A percentile compares a stretch with the other conserved stretches of the same genome.
Evolutionary conservation across 2,797 vertebrate species (phyloP).

Genomic region (Halcyon leucocephala): DNA sequence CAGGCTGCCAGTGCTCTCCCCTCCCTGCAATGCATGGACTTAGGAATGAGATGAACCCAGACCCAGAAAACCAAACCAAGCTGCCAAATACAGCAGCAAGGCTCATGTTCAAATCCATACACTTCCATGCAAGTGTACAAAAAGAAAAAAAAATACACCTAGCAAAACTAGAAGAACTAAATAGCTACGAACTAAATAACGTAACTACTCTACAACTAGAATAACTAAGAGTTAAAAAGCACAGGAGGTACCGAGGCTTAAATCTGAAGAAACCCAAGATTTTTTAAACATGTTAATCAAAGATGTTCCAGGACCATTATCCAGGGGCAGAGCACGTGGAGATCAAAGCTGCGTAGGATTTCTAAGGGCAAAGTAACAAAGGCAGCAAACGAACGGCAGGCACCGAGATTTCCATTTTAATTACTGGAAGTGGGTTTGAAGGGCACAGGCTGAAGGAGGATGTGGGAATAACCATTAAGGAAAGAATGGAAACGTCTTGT

Average conservation of each 20-base stretch:
- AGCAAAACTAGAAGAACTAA: not conserved
- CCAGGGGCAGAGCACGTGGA: not conserved
- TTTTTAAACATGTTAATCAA: not conserved
- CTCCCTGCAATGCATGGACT: accelerated
- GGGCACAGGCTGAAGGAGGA: not conserved
- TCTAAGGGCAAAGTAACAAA: not conserved
- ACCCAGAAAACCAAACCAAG: not conserved
- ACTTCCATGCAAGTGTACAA: not conserved
- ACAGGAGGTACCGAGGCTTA: not conserved
- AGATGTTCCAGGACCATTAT: not conserved
- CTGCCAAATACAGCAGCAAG: not conserved
- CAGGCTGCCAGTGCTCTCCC: not conserved
- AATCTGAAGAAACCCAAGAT: not conserved
- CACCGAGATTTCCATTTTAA: not conserved
- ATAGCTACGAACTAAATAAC: not conserved
- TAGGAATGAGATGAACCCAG: not conserved
- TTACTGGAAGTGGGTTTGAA: constrained; percentile 10
- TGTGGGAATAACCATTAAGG: constrained; percentile 35
- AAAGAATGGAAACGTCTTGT: not conserved
- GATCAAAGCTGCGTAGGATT: not conserved
- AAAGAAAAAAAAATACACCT: not conserved
- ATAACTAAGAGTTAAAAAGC: not conserved
- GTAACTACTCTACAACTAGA: not conserved
- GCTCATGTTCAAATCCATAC: not conserved
- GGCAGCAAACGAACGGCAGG: not conserved